A percentile compares a stretch with the other conserved stretches of the same genome.
Conservation (phyloP, 2,797 vertebrate genomes). For the Sebastes itinus region DNA sequence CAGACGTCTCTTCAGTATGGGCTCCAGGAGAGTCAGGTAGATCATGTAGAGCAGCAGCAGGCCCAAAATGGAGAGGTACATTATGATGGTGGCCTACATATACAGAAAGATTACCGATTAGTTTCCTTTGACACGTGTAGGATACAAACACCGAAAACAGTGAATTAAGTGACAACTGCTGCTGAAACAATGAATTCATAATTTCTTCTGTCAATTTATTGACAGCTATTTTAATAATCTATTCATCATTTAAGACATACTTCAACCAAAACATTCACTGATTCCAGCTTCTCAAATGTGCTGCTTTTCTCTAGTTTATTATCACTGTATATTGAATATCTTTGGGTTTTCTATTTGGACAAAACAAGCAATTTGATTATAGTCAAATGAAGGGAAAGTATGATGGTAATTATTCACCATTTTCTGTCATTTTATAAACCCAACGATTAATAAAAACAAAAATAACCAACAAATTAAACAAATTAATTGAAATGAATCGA, state of each 20-base stretch:
- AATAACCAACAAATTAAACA: neutral
- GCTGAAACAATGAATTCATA: neutral
- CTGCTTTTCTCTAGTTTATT: neutral
- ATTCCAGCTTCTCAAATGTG: neutral
- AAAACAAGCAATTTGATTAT: neutral
- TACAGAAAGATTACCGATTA: neutral
- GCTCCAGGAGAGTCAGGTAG: constrained; percentile 95
- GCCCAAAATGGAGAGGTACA: constrained; percentile 96
- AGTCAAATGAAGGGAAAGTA: neutral
- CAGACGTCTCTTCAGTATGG: constrained; percentile 93
- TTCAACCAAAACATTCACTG: neutral
- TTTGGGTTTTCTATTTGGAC: neutral
- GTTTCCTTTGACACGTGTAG: neutral
- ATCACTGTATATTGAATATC: neutral
- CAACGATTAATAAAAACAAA: neutral
- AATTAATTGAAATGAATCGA: rapidly evolving
- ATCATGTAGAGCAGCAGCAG: constrained; percentile 97
- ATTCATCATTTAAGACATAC: neutral
- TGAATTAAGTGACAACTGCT: neutral
- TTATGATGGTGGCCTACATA: constrained; percentile 93
- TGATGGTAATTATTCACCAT: neutral
- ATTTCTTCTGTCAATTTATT: neutral
- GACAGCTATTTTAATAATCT: neutral
- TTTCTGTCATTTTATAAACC: neutral
- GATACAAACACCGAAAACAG: neutral